These are phyloP conservation scores for Idaea aversata DNA, from an alignment of 2,888 invertebrate species.

Conservation along the genomic window DNA sequence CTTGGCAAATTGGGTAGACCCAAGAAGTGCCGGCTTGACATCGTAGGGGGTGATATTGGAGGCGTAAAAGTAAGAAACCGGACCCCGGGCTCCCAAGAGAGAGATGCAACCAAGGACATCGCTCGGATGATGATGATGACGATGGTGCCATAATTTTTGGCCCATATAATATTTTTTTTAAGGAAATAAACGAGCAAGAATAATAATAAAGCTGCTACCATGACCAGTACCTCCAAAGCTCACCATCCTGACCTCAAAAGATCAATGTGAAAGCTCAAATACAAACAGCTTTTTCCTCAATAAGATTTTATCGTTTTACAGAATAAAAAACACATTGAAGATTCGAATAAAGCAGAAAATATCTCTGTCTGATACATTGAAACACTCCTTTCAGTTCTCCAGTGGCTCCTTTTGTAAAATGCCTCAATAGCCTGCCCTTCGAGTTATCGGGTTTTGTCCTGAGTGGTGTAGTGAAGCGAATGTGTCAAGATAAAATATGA, in stretches of 20 bases:
- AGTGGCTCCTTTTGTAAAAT: constrained; percentile 1
- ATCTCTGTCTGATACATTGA: background rate
- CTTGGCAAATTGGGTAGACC: too few relatives aligned
- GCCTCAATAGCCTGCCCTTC: background rate
- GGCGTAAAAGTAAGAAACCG: too few relatives aligned
- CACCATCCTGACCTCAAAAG: background rate
- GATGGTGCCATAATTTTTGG: too few relatives aligned
- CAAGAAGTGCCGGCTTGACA: too few relatives aligned
- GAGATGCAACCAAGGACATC: too few relatives aligned
- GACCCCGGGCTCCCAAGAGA: too few relatives aligned
- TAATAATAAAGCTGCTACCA: background rate
- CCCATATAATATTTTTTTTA: too few relatives aligned
- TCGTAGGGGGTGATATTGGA: too few relatives aligned
- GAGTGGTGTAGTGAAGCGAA: background rate
- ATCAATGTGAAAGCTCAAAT: background rate
- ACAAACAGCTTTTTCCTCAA: background rate
- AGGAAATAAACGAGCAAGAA: too few relatives aligned
- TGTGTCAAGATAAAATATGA: background rate
- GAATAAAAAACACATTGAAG: background rate
- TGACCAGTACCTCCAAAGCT: background rate
- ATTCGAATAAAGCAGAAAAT: background rate
- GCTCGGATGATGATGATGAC: too few relatives aligned
- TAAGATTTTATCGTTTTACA: background rate
- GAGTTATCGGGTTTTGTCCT: background rate
- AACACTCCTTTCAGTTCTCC: background rate